Base-by-base conservation (phyloP, 2,888 invertebrate species). In the Plebejus argus region DNA sequence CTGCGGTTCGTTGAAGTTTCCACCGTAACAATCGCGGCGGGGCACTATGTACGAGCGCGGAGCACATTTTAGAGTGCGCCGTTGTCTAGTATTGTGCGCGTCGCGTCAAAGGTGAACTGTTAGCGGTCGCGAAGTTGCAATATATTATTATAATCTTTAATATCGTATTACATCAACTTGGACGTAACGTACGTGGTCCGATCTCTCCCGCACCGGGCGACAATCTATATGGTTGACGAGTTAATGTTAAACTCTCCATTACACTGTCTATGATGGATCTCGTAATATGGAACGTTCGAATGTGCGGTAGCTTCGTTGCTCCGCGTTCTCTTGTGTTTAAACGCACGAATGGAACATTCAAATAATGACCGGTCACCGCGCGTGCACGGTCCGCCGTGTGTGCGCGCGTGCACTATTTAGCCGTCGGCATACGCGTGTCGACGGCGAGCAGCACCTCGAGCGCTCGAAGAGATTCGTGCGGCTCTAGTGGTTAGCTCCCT, bases 401-500 rank as follows among this genome's bases (percentile, higher is more conserved):
- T 56, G 53, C 15, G 53, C 53, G 53, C 53, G 53, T 56, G 53
- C 53, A 18, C 53, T 56, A 12, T 45, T 12, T 45, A 0, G 53
- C 12, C 53, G 53, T 56, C 53, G 53, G 5, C 53, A 5, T 1
- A n/a, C n/a, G 18, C 39, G 39, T 4, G 71, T n/a, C 4, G 71
- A 71, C 39, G 33, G 71, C 35, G 71, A 71, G 12, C 8, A 71
- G n/a, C n/a, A n/a, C 6, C 35, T 35, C 18, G 56, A 70, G 71
- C 77, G 1, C 70, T 18, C 45, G 71, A 23, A n/a, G 18, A 1
- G 20, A 1, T 18, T 10, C n/a, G 45, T 18, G 15, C 49, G 84
- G 72, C 45, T 45, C 45, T 71, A 61, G n/a, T 28, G 53, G 81
- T 77, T 76, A 85, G 86, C 84, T 87, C 85, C 86, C 89, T 89